A percentile compares a stretch with the other conserved stretches of the same genome.
Evolutionary conservation across 2,888 invertebrate species (phyloP).

Genomic region (Tuberolachnus salignus): DNA sequence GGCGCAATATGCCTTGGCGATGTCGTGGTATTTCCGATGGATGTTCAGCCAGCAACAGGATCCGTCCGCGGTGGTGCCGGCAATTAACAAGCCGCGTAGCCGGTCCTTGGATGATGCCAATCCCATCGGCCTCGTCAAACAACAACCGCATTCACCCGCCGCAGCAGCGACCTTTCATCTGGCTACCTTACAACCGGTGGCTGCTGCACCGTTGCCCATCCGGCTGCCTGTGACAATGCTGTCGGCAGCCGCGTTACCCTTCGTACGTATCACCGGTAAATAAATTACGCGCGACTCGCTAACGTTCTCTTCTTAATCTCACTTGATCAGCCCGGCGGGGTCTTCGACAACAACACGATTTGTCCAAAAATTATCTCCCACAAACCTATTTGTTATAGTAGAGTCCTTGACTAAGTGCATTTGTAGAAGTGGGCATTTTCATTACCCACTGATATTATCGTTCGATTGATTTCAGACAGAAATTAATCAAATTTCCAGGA

Average conservation of each 20-base stretch:
- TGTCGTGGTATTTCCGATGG: constrained; percentile 76
- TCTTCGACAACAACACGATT: no score
- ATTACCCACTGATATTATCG: no score
- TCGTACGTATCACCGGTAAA: constrained; percentile 45
- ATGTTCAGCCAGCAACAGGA: constrained; percentile 64
- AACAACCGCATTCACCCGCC: neutral
- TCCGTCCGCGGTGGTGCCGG: constrained; percentile 67
- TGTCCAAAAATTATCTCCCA: no score
- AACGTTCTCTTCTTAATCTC: no score
- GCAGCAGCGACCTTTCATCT: constrained; percentile 34
- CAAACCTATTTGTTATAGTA: no score
- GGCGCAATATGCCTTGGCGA: constrained; percentile 60
- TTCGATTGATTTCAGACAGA: no score
- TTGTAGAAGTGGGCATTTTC: no score
- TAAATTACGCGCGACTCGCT: neutral
- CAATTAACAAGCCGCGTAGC: constrained; percentile 71
- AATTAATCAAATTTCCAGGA: no score
- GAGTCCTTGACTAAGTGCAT: no score
- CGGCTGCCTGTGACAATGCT: constrained; percentile 39
- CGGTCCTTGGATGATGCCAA: constrained; percentile 69
- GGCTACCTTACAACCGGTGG: constrained; percentile 40
- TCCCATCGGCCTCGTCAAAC: constrained; percentile 7
- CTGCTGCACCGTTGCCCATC: constrained; percentile 2
- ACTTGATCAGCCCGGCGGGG: no score
- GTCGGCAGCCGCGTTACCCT: constrained; percentile 45